Percentiles rank a stretch among this genome's conserved stretches.
phyloP scores from a whole-genome alignment of 2,797 vertebrate species.

The Cirrhinus mrigala region DNA sequence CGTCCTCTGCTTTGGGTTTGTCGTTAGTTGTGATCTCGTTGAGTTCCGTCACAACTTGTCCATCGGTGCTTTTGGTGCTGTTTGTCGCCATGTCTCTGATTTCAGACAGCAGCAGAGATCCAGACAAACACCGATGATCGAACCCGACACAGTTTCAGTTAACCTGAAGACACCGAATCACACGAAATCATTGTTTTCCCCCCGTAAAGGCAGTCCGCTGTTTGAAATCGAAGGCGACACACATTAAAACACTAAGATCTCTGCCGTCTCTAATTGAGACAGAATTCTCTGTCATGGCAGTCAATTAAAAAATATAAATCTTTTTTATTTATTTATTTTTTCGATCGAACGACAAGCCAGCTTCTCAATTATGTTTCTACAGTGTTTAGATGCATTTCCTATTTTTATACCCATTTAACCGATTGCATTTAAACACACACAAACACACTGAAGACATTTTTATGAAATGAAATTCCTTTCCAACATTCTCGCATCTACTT shows the following conservation, averaged over 20 bases:
- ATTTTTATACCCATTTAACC: neutral
- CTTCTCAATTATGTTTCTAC: neutral
- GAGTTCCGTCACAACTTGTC: slow-evolving; percentile 93
- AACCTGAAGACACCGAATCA: slow-evolving; percentile 72
- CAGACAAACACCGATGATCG: slow-evolving; percentile 68
- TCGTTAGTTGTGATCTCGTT: slow-evolving; percentile 91
- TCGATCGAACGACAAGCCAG: neutral
- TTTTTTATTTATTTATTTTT: neutral
- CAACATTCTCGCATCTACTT: slow-evolving; percentile 69
- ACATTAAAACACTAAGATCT: neutral
- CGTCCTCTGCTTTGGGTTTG: slow-evolving; percentile 93
- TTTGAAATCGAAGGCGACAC: neutral
- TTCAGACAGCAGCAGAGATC: slow-evolving; percentile 90
- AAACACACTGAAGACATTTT: slow-evolving; percentile 1
- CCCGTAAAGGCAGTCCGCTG: neutral
- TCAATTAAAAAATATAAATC: neutral
- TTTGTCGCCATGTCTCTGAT: slow-evolving; percentile 95
- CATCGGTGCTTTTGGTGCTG: slow-evolving; percentile 90
- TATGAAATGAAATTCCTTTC: neutral
- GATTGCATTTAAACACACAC: neutral
- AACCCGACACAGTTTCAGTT: slow-evolving; percentile 71
- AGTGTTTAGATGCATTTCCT: neutral
- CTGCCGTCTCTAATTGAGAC: neutral
- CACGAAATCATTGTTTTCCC: neutral
- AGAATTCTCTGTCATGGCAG: neutral